Base-by-base conservation (phyloP, 2,797 vertebrate species). In the Lindbergichthys nudifrons region DNA sequence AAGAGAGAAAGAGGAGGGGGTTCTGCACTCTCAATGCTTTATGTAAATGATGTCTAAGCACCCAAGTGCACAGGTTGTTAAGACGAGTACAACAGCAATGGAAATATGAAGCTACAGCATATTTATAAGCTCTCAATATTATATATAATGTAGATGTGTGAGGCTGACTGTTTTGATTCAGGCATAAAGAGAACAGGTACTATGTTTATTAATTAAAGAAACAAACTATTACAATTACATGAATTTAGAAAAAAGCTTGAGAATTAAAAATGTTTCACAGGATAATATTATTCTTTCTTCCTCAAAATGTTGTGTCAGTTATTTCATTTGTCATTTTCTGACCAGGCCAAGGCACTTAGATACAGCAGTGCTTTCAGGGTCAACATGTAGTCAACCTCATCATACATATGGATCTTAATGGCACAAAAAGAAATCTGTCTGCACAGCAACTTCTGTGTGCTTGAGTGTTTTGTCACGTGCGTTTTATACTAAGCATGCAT, bases 41-140 rank as follows among this genome's bases (percentile, higher is more conserved):
- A 85, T 90, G 90, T 85, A 90, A 90, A 92, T 92, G 77, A 81
- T 65, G 83, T 87, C 78, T 68, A 83, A 92, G 85, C 83, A 67
- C 79, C 73, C 78, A 82, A 83, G 84, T 79, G 88, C 76, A 87
- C 83, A 92, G 87, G 88, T 56, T 84, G 81, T 79, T 79, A 73
- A 87, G 81, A 84, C 75, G 53, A 79, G 64, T 73, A 81, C 73
- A 62, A 56, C 51, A 70, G 71, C 42, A 68, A 66, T 65, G 76
- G 79, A 75, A 83, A 82, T 43, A 70, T 73, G 62, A 59, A 67
- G 57, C 65, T 46, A 57, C 51, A 64, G 73, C 54, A 77, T 52
- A 52, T 76, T 68, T 59, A 50, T 32, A 19, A 71, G 50, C 16
- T 54, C 26, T 56, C 43, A 65, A 72, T 67, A 53, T 26, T 68